Conservation (phyloP, 1,140 invertebrate species). For the Apis dorsata region DNA sequence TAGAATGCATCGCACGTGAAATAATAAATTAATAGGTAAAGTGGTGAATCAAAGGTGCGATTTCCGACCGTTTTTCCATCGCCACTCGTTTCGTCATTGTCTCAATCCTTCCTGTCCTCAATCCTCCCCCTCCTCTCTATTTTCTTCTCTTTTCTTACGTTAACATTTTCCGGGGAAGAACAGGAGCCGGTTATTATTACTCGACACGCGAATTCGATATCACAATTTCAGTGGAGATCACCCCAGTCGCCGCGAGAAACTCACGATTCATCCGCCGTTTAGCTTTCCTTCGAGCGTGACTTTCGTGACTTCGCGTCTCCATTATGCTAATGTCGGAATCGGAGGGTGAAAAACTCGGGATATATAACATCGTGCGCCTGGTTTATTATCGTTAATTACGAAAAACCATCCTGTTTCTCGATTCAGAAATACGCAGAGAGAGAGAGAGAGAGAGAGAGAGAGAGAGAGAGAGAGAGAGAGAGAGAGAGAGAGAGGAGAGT, state of each 20-base stretch:
- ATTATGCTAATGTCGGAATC: slow-evolving; percentile 18
- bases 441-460: too few species aligned
- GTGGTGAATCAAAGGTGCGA: slow-evolving; percentile 6
- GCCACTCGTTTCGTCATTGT: slow-evolving; percentile 2
- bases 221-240: not conserved
- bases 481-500: not conserved
- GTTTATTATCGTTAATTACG: not conserved
- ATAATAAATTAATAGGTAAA: not conserved
- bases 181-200: slow-evolving; percentile 18
- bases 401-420: not conserved
- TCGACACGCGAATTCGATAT: slow-evolving; percentile 27
- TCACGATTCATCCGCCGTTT: not conserved
- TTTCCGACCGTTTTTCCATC: not conserved
- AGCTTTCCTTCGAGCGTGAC: not conserved
- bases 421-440: not conserved
- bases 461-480: too few species aligned
- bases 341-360: not conserved
- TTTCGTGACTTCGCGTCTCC: not conserved
- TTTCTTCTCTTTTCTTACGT: not conserved
- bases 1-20: too few species aligned
- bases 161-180: not conserved
- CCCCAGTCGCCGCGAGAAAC: not conserved
- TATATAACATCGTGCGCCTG: not conserved
- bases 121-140: not conserved
- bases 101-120: not conserved